Percentiles rank a stretch among this genome's conserved stretches.
These are phyloP conservation scores for Anabas testudineus DNA, from an alignment of 2,797 vertebrate species.

Conservation along the genomic window DNA sequence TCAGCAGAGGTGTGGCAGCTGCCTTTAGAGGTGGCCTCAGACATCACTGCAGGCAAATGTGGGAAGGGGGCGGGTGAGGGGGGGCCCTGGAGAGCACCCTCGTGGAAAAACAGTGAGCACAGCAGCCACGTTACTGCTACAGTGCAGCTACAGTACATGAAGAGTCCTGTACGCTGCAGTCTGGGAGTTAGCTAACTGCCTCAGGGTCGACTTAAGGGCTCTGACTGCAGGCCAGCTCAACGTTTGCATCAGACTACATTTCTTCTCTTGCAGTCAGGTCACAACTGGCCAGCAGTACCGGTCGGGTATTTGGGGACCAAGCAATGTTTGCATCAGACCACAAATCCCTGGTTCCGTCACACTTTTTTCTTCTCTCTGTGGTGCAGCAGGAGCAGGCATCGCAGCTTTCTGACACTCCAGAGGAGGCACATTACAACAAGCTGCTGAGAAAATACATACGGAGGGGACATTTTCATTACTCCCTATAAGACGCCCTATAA, in stretches of 20 bases:
- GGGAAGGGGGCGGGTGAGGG: not conserved
- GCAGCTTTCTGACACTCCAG: constrained; percentile 50
- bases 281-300: constrained; percentile 31
- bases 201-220: constrained; percentile 73
- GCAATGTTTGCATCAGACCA: constrained; percentile 67
- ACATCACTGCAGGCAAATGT: constrained; percentile 56
- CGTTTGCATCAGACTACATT: constrained; percentile 71
- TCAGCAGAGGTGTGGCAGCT: constrained; percentile 66
- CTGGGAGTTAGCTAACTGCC: constrained; percentile 71
- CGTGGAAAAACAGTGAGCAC: constrained; percentile 68
- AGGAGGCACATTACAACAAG: constrained; percentile 50
- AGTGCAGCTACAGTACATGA: constrained; percentile 49
- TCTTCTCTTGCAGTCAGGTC: constrained; percentile 46
- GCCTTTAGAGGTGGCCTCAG: constrained; percentile 66
- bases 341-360: constrained; percentile 52
- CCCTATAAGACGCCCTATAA: too few relatives aligned
- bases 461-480: constrained; percentile 60
- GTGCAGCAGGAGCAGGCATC: constrained; percentile 19
- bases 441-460: constrained; percentile 54
- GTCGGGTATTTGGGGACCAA: constrained; percentile 40
- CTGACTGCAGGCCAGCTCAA: constrained; percentile 66
- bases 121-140: constrained; percentile 52
- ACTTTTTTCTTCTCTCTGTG: constrained; percentile 11
- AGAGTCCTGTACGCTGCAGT: constrained; percentile 44
- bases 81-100: constrained; percentile 64